Percentiles rank a stretch among this genome's conserved stretches.
Evolutionary conservation across 2,113 vertebrate genomes (phyloP).

Genomic region (Rhegmatorhina hoffmannsi): DNA sequence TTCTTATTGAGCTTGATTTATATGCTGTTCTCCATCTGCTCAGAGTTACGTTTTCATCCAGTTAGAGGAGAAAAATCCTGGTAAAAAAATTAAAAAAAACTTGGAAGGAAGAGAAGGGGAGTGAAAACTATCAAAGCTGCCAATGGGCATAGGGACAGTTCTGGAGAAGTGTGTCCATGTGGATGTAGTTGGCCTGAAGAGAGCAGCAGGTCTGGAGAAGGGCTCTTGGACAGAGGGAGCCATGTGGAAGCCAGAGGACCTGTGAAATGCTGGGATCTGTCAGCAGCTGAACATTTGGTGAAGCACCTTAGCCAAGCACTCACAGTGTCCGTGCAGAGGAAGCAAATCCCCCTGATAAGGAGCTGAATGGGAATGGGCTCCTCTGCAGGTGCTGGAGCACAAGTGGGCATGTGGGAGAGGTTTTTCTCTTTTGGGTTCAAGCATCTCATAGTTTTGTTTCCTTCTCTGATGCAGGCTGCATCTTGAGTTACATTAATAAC

Average conservation of each 20-base stretch:
- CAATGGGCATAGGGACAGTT: rapidly evolving
- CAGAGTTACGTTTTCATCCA: not conserved
- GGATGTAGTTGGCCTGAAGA: not conserved
- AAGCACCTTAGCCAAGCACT: not conserved
- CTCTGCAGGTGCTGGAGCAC: not conserved
- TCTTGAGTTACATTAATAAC: not conserved
- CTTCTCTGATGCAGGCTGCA: not conserved
- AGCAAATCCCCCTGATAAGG: not conserved
- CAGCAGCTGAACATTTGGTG: not conserved
- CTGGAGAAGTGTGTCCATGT: not conserved
- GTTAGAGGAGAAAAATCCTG: not conserved
- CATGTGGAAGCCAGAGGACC: not conserved
- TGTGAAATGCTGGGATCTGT: not conserved
- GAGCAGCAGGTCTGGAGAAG: not conserved
- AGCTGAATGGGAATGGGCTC: not conserved
- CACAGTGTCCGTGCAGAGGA: not conserved
- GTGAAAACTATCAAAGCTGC: not conserved
- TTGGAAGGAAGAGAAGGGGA: not conserved
- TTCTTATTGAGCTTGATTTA: not conserved
- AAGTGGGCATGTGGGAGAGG: rapidly evolving
- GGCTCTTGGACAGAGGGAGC: not conserved
- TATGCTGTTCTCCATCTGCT: slow-evolving; percentile 29
- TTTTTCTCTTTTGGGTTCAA: not conserved
- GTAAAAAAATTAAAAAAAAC: not conserved
- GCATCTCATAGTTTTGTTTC: not conserved